Conservation (phyloP, 2,113 vertebrate genomes). For the Oxygymnocypris stewartii region DNA sequence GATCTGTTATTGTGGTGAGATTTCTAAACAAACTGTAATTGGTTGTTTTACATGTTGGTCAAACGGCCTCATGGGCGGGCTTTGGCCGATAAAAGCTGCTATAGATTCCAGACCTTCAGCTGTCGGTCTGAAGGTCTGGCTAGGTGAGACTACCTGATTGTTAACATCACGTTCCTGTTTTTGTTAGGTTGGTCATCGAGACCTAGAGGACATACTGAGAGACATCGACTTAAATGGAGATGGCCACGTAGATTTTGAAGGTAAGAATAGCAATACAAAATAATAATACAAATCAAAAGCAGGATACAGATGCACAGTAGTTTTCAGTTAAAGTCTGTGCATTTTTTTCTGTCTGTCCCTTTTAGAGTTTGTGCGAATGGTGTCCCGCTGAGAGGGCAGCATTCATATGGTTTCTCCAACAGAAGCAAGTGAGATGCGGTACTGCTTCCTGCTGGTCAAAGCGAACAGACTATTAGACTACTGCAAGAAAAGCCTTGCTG, state of each 20-base stretch:
- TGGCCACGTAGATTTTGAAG: constrained; percentile 96
- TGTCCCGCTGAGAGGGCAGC: constrained; percentile 84
- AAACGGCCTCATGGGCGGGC: no score
- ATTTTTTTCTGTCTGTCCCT: constrained; percentile 13
- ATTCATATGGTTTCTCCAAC: constrained; percentile 24
- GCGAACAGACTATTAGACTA: constrained; percentile 26
- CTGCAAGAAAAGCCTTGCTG: constrained; percentile 58
- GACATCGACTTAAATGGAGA: constrained; percentile 97
- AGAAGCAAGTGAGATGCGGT: constrained; percentile 25
- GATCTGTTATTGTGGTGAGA: no score
- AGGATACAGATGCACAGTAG: neutral
- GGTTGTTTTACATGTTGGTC: no score
- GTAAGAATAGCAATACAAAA: constrained; percentile 67
- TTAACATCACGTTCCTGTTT: neutral
- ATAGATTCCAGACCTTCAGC: no score
- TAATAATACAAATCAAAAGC: neutral
- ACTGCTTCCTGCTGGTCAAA: constrained; percentile 46
- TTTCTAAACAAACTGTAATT: no score
- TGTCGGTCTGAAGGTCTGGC: no score
- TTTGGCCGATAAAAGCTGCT: no score
- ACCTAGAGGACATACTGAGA: constrained; percentile 94
- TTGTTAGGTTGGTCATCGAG: constrained; percentile 86
- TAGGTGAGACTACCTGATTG: neutral
- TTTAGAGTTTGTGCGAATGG: constrained; percentile 95
- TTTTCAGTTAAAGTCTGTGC: neutral